Evolutionary conservation across 2,797 vertebrate species (phyloP), one percentile per base, ranked within the genome.

Genomic region (Epinephelus awoara): DNA sequence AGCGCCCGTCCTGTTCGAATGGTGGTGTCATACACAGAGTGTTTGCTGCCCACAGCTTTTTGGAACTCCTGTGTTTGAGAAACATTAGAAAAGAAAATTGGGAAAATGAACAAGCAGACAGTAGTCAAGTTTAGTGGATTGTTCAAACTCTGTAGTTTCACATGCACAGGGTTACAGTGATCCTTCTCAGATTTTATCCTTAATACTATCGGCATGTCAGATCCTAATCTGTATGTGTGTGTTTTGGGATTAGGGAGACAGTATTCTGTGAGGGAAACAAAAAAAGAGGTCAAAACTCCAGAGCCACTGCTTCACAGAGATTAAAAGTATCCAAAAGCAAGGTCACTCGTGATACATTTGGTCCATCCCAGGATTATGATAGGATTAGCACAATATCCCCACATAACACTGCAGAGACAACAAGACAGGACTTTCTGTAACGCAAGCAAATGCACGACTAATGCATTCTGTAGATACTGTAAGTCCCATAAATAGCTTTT

Each of bases 21-120:
- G 12, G 97, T 99, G 86, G 97, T 98, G 91, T 99, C 98, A 0
- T 98, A 99, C 55, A 99, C 97, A 0, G 98, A 97, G 91, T 99
- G 98, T 82, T 99, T 99, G 89, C 96, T 97, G 77, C 98, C 98
- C 14, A 99, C 93, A 25, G 97, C 94, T 90, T 97, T 99, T 91
- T 99, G 98, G 90, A 99, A 99, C 80, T 99, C 98, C 98, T 99
- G 71, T 19, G 25, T 21, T 25, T 51, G 44, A 83, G 3, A 79
- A 34, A 82, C 6, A 75, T 11, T 13, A 2, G 21, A 29, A 34
- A 34, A 34, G 8, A 34, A 34, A 34, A 34, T 7, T 7, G 34
- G 34, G 6, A 65, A 67, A 46, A 34, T 1, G 6, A 59, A 62
- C 2, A 21, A 62, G 14, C 9, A 58, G 6, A 66, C 11, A 67